phyloP scores from a whole-genome alignment of 2,113 vertebrate genomes.

The Zosterops japonicus region DNA sequence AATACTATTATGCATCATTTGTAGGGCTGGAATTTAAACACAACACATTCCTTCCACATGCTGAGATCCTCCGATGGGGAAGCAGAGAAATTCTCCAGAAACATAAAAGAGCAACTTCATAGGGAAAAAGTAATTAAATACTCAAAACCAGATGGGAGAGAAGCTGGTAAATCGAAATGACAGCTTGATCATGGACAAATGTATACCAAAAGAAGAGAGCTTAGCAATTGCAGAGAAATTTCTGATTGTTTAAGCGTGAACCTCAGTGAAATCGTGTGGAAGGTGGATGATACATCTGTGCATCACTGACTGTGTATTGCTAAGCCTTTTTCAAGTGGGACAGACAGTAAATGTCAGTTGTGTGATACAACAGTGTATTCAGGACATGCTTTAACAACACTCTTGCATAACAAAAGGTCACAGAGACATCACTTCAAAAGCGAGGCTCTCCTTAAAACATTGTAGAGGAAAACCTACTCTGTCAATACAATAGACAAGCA shows the following conservation, averaged over 20 bases:
- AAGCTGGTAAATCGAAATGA: not conserved
- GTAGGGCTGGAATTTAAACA: not conserved
- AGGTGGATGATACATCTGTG: not conserved
- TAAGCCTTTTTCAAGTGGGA: not conserved
- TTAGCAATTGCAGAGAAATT: not conserved
- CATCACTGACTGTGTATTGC: not conserved
- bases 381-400: not conserved
- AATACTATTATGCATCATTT: not conserved
- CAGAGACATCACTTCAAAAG: not conserved
- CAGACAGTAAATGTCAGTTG: not conserved
- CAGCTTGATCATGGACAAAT: not conserved
- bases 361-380: not conserved
- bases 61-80: not conserved
- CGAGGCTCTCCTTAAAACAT: not conserved
- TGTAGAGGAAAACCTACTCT: not conserved
- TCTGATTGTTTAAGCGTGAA: not conserved
- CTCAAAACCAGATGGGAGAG: not conserved
- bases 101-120: not conserved
- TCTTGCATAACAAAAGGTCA: not conserved
- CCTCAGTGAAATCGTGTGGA: not conserved
- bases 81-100: not conserved
- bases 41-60: not conserved
- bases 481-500: not conserved
- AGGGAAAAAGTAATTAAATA: not conserved
- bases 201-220: not conserved